Conservation (phyloP, 2,888 invertebrate genomes). For the Allolobophora icterica region DNA sequence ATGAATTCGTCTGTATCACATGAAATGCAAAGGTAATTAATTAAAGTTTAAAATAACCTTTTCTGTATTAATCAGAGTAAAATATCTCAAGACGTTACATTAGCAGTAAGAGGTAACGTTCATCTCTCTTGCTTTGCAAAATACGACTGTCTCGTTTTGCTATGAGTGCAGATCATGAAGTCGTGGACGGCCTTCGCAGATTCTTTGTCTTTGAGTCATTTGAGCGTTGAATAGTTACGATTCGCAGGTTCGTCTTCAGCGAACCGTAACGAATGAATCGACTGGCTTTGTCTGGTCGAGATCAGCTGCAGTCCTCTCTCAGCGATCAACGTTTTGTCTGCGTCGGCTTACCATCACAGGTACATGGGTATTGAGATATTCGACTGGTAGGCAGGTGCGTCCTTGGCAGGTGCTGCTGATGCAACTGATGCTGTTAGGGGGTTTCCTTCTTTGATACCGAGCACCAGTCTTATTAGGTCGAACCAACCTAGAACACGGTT, state of each 20-base stretch:
- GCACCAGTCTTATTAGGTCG: not conserved
- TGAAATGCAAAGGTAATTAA: no score
- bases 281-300: not conserved
- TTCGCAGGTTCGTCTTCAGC: not conserved
- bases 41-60: no score
- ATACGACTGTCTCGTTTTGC: no score
- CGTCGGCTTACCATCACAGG: not conserved
- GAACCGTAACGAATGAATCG: not conserved
- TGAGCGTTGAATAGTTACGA: not conserved
- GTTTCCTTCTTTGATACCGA: not conserved
- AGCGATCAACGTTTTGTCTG: not conserved
- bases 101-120: no score
- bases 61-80: no score
- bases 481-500: not conserved
- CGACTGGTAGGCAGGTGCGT: slow-evolving; percentile 5
- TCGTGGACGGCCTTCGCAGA: not conserved
- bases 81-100: no score
- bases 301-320: not conserved
- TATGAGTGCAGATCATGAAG: not conserved
- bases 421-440: no score
- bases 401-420: not conserved
- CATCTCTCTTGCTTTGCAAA: no score
- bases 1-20: not conserved
- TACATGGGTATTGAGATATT: not conserved
- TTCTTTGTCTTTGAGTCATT: not conserved